These are phyloP conservation scores for Phainopepla nitens DNA, from an alignment of 2,113 vertebrate species.

Conservation along the genomic window DNA sequence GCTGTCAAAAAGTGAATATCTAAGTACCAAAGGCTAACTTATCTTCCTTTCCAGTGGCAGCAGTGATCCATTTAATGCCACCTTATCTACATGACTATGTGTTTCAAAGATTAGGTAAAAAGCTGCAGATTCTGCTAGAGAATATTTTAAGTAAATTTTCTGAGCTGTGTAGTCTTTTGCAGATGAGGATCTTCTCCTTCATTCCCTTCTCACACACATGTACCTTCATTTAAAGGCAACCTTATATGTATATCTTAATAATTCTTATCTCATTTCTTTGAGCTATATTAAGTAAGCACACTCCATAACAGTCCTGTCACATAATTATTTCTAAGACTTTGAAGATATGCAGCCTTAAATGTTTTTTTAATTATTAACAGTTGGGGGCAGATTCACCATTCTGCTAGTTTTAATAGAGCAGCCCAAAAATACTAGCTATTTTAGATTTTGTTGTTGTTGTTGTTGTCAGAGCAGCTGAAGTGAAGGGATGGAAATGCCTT, in stretches of 20 bases:
- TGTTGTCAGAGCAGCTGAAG: background rate
- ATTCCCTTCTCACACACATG: background rate
- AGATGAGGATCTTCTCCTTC: background rate
- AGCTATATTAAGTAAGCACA: background rate
- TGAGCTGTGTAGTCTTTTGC: background rate
- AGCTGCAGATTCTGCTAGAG: background rate
- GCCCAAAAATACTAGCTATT: background rate
- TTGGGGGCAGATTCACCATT: background rate
- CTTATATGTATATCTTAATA: background rate
- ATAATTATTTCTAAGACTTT: conserved; percentile 8
- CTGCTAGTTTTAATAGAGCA: background rate
- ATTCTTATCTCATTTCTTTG: conserved; percentile 3
- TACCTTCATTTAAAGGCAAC: background rate
- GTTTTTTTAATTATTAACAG: background rate
- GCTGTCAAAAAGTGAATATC: background rate
- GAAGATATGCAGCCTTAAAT: background rate
- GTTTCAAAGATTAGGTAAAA: conserved; percentile 10
- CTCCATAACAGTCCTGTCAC: background rate
- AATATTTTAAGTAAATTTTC: background rate
- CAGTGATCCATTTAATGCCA: conserved; percentile 1
- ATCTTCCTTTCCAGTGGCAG: conserved; percentile 19
- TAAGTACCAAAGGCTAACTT: background rate
- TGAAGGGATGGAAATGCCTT: background rate
- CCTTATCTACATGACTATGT: background rate
- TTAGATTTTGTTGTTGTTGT: background rate